phyloP scores from a whole-genome alignment of 2,113 vertebrate genomes.

The Alectura lathami region DNA sequence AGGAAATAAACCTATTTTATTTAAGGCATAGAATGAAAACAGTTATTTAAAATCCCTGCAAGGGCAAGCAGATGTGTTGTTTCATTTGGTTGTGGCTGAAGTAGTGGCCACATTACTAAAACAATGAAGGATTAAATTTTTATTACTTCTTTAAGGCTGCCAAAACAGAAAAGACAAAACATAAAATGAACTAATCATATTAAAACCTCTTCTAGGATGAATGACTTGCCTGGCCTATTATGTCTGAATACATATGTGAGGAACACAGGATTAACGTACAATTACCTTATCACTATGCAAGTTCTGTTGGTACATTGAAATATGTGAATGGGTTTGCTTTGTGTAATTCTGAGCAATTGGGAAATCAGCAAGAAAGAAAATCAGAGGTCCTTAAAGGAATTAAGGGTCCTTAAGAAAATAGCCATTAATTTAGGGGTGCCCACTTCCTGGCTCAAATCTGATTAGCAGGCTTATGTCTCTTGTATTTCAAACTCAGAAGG shows the following conservation, averaged over 20 bases:
- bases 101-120: slow-evolving; percentile 30
- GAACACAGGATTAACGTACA: not conserved
- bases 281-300: not conserved
- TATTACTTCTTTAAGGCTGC: not conserved
- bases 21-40: not conserved
- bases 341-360: slow-evolving; percentile 3
- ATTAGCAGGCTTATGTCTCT: slow-evolving; percentile 15
- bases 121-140: slow-evolving; percentile 45
- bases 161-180: not conserved
- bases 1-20: not conserved
- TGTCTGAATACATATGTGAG: not conserved
- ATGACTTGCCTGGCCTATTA: not conserved
- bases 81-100: slow-evolving; percentile 16
- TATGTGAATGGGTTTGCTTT: not conserved
- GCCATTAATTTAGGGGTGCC: slow-evolving; percentile 12
- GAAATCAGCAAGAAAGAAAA: slow-evolving; percentile 29
- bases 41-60: slow-evolving; percentile 12
- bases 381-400: slow-evolving; percentile 17
- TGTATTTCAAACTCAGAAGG: not conserved
- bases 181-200: slow-evolving; percentile 42
- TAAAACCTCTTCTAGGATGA: slow-evolving; percentile 26
- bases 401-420: slow-evolving; percentile 33
- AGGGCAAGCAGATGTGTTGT: not conserved
- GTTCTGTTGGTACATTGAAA: slow-evolving; percentile 6
- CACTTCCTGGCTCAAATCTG: not conserved